Conservation (phyloP, 2,797 vertebrate species). For the Jordanella pulchra region DNA sequence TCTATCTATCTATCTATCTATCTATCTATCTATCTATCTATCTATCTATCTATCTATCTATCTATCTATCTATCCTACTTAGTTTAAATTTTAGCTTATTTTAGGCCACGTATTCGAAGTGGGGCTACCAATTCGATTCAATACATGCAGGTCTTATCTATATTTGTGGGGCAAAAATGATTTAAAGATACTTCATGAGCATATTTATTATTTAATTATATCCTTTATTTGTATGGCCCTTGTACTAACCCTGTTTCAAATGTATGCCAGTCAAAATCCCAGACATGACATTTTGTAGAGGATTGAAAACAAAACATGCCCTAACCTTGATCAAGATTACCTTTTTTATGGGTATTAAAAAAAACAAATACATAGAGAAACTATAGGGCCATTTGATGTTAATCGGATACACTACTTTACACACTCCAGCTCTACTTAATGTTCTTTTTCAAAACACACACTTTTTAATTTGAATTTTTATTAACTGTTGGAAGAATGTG, state of each 20-base stretch:
- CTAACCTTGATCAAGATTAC: too few species aligned
- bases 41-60: constrained; percentile 12
- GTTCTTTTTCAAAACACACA: not conserved
- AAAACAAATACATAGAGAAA: too few species aligned
- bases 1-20: constrained; percentile 5
- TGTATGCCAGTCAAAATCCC: not conserved
- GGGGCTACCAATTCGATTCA: not conserved
- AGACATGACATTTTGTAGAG: not conserved
- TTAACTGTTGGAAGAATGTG: not conserved
- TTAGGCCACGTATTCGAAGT: not conserved
- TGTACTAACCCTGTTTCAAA: not conserved
- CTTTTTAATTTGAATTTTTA: not conserved
- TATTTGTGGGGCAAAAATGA: not conserved
- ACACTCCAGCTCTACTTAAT: too few species aligned
- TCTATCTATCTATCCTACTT: constrained; percentile 15
- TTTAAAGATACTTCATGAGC: too few species aligned
- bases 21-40: not conserved
- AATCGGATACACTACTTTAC: too few species aligned
- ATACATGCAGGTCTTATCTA: not conserved
- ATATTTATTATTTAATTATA: not conserved
- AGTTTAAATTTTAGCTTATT: not conserved
- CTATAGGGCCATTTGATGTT: too few species aligned
- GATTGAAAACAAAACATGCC: not conserved
- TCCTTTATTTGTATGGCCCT: not conserved
- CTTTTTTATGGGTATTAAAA: too few species aligned